Evolutionary conservation across 1,140 invertebrate genomes (phyloP).

Genomic region (Diorhabda carinulata): DNA sequence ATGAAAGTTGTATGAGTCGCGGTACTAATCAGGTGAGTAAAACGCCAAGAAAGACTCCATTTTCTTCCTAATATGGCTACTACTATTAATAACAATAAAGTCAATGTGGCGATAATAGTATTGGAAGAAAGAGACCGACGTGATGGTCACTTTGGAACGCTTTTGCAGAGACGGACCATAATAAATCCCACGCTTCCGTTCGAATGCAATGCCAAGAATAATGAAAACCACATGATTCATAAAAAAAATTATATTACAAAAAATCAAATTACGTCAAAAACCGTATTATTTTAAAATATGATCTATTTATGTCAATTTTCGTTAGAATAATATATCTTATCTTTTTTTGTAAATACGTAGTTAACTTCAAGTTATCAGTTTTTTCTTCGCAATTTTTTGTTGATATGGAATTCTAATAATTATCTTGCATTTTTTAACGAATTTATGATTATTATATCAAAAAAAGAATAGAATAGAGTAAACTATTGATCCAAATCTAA

Average conservation of each 20-base stretch:
- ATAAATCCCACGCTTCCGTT: too few relatives aligned
- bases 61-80: constrained; percentile 44
- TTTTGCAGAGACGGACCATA: neutral
- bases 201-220: too few relatives aligned
- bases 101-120: constrained; percentile 48
- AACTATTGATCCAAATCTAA: too few relatives aligned
- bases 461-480: too few relatives aligned
- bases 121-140: constrained; percentile 39
- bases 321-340: neutral
- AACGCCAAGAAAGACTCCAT: constrained; percentile 39
- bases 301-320: neutral
- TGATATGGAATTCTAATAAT: neutral
- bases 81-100: constrained; percentile 50
- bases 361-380: neutral
- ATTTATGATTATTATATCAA: neutral
- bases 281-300: neutral
- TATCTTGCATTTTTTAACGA: neutral
- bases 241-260: neutral
- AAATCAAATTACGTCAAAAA: neutral
- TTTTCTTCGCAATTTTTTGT: neutral
- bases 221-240: neutral
- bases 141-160: constrained; percentile 19
- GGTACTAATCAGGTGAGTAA: constrained; percentile 45
- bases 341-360: neutral
- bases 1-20: constrained; percentile 38